phyloP scores from a whole-genome alignment of 2,113 vertebrate genomes.

The Ardeotis arabs region DNA sequence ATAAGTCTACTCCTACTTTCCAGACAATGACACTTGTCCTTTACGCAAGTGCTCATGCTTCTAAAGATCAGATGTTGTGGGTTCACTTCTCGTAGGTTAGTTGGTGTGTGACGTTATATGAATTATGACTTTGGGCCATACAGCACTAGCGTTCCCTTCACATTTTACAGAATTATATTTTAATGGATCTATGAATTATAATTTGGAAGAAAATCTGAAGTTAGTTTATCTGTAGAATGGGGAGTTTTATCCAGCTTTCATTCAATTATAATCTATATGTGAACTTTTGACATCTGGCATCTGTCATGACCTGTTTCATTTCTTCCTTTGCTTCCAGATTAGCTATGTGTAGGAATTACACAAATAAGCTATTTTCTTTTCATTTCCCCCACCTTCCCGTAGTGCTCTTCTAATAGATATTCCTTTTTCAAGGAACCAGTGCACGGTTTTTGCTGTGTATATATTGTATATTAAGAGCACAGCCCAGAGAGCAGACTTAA shows the following conservation, averaged over 20 bases:
- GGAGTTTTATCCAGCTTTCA: not conserved
- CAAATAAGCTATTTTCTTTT: not conserved
- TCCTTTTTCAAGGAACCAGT: not conserved
- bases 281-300: not conserved
- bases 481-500: not conserved
- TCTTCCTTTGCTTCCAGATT: not conserved
- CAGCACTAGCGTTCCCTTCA: not conserved
- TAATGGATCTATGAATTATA: not conserved
- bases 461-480: not conserved
- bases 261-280: not conserved
- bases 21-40: not conserved
- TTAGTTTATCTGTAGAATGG: not conserved
- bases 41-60: not conserved
- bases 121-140: not conserved
- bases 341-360: not conserved
- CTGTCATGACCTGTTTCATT: not conserved
- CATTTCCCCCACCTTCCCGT: not conserved
- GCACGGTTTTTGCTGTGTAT: not conserved
- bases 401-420: not conserved
- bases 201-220: not conserved
- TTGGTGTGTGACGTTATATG: not conserved
- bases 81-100: not conserved
- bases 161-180: not conserved
- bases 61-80: not conserved
- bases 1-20: not conserved